Evolutionary conservation across 2,888 invertebrate species (phyloP).

Genomic region (Alloscopus bannaensis): DNA sequence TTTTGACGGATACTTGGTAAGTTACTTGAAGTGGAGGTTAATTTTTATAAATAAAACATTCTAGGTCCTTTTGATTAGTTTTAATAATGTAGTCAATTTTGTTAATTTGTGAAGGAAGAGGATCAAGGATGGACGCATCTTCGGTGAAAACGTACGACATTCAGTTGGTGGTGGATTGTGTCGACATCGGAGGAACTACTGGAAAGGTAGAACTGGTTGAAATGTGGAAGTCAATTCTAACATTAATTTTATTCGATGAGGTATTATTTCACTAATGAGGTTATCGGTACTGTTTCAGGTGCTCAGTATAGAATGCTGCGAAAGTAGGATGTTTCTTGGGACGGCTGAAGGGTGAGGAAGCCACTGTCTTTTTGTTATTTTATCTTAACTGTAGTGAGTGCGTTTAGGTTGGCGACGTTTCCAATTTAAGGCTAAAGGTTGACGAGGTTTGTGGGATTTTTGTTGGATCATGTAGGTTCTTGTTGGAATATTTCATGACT

Average conservation of each 20-base stretch:
- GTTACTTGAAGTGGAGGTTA: not conserved
- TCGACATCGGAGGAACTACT: conserved; percentile 63
- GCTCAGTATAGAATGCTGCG: conserved; percentile 71
- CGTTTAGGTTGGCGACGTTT: no score
- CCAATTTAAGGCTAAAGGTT: not conserved
- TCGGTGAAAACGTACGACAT: conserved; percentile 69
- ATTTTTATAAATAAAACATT: not conserved
- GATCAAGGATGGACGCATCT: conserved; percentile 53
- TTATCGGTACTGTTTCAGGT: conserved; percentile 67
- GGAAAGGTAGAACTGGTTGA: no score
- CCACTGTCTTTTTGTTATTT: not conserved
- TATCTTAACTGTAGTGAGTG: no score
- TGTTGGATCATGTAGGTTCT: conserved; percentile 57
- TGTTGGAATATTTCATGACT: conserved; percentile 71
- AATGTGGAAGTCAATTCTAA: no score
- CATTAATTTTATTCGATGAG: no score
- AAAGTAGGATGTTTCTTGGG: conserved; percentile 71
- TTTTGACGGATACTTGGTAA: not conserved
- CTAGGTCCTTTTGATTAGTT: no score
- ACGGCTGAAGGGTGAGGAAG: conserved; percentile 68
- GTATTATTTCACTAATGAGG: no score
- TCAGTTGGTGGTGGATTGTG: conserved; percentile 66
- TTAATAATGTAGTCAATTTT: not conserved
- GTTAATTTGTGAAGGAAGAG: not conserved
- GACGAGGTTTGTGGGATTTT: no score